A percentile compares a stretch with the other conserved stretches of the same genome.
These are phyloP conservation scores for Scarus forsteni DNA, from an alignment of 2,797 vertebrate genomes.

Conservation along the genomic window DNA sequence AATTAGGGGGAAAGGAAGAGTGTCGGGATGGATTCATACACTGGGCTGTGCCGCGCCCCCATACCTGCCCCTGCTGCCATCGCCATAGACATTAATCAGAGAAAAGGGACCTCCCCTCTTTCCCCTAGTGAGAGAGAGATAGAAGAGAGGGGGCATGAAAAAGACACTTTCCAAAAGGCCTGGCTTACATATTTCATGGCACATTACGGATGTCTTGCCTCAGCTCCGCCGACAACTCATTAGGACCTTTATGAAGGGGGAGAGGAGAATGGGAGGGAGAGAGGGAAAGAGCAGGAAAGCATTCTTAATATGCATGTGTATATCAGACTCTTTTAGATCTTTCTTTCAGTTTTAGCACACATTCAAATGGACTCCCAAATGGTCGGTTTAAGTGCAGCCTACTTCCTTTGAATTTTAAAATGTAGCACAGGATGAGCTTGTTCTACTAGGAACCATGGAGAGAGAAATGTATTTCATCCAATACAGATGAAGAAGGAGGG, in stretches of 20 bases:
- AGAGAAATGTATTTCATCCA: no score
- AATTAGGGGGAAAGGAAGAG: constrained; percentile 77
- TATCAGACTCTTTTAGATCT: constrained; percentile 57
- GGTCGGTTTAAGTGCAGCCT: constrained; percentile 60
- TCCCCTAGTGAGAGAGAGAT: constrained; percentile 32
- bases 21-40: constrained; percentile 71
- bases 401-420: constrained; percentile 47
- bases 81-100: constrained; percentile 71
- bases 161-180: constrained; percentile 74
- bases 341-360: constrained; percentile 50
- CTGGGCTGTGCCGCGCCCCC: constrained; percentile 50
- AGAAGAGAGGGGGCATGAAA: constrained; percentile 38
- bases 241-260: constrained; percentile 76
- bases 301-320: constrained; percentile 59
- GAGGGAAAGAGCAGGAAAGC: constrained; percentile 44
- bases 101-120: constrained; percentile 56
- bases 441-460: constrained; percentile 12
- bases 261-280: constrained; percentile 25
- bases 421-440: constrained; percentile 21
- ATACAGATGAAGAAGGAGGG: constrained; percentile 10
- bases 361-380: constrained; percentile 54
- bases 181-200: constrained; percentile 82
- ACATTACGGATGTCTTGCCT: constrained; percentile 84
- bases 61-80: constrained; percentile 67
- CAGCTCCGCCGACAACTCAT: constrained; percentile 80